A percentile compares a stretch with the other conserved stretches of the same genome.
Evolutionary conservation across 2,113 vertebrate genomes (phyloP).

Genomic region (Macquaria australasica): DNA sequence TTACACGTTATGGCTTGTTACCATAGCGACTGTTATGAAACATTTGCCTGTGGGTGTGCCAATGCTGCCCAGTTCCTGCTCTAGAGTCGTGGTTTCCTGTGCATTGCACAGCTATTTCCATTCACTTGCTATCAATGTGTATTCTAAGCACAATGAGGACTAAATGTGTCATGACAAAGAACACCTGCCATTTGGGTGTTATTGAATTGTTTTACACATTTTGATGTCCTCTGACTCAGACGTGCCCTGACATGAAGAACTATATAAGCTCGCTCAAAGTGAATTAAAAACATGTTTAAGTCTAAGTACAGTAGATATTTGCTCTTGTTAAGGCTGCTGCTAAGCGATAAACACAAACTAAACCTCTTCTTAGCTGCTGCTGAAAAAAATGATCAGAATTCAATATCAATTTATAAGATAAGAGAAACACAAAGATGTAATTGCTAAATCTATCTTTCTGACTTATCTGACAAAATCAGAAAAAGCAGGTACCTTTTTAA

Average conservation of each 20-base stretch:
- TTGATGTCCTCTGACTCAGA: not conserved
- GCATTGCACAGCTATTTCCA: slow-evolving; percentile 14
- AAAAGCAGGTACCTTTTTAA: not conserved
- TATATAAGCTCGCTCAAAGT: not conserved
- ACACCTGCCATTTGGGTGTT: not conserved
- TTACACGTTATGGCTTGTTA: slow-evolving; percentile 31
- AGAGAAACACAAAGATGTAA: not conserved
- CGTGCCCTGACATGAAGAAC: not conserved
- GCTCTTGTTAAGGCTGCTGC: not conserved
- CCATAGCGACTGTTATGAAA: slow-evolving; percentile 61
- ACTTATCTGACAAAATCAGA: not conserved
- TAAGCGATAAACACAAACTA: not conserved
- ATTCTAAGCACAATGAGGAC: not conserved
- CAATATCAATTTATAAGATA: not conserved
- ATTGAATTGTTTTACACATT: not conserved
- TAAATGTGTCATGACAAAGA: slow-evolving; percentile 3
- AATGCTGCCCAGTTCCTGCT: slow-evolving; percentile 58
- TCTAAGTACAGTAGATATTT: not conserved
- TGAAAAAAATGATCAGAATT: not conserved
- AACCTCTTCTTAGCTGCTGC: not conserved
- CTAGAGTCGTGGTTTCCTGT: slow-evolving; percentile 50
- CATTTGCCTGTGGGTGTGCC: slow-evolving; percentile 63
- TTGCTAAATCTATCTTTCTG: not conserved
- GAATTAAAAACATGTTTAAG: not conserved
- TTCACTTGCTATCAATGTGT: not conserved